A percentile compares a stretch with the other conserved stretches of the same genome.
phyloP scores from a whole-genome alignment of 2,113 vertebrate genomes.

The Harpagus bidentatus region DNA sequence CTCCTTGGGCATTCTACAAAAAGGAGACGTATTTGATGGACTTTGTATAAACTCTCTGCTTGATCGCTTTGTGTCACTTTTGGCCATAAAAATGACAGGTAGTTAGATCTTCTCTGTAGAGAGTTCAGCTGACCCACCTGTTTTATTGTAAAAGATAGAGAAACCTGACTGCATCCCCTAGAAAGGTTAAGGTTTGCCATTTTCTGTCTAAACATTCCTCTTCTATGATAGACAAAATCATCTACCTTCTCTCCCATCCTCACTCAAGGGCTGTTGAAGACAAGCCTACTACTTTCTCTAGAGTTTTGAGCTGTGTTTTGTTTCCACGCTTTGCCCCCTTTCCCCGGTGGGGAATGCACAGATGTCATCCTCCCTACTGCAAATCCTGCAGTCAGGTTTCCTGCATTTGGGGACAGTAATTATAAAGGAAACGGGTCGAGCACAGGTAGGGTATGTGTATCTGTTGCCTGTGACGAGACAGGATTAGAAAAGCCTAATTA shows the following conservation, averaged over 20 bases:
- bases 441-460: accelerated
- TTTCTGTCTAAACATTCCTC: background rate
- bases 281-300: background rate
- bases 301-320: background rate
- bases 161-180: background rate
- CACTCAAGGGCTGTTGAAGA: background rate
- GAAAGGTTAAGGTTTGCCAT: background rate
- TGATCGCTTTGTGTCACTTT: background rate
- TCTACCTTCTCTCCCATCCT: background rate
- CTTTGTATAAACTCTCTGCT: background rate
- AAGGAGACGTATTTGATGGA: background rate
- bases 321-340: background rate
- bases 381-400: background rate
- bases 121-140: background rate
- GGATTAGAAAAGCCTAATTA: background rate
- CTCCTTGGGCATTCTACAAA: background rate
- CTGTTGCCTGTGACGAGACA: background rate
- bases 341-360: background rate
- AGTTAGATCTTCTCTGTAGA: background rate
- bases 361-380: background rate
- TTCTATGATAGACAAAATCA: background rate
- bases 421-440: background rate
- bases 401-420: background rate
- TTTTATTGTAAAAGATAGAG: background rate
- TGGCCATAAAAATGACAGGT: background rate